phyloP scores from a whole-genome alignment of 2,888 invertebrate species.

The Cepaea hortensis region DNA sequence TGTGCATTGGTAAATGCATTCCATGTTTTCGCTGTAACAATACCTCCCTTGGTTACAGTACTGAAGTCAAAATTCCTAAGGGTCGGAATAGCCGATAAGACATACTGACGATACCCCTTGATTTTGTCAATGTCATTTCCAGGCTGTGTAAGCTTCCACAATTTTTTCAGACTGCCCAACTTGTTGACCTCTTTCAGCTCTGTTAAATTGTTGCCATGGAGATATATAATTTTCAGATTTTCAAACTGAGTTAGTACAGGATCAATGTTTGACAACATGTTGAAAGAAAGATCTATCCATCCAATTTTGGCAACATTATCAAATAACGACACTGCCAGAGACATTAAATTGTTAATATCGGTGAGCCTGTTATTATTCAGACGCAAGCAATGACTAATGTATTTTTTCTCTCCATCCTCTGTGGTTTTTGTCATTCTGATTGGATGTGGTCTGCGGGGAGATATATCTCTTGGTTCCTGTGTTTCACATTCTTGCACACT shows the following conservation, averaged over 20 bases:
- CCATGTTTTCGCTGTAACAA: slow-evolving; percentile 26
- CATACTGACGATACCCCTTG: slow-evolving; percentile 56
- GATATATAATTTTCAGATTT: slow-evolving; percentile 80
- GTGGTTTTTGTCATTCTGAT: slow-evolving; percentile 13
- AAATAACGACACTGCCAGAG: slow-evolving; percentile 51
- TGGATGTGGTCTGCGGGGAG: slow-evolving; percentile 52
- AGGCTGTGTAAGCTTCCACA: slow-evolving; percentile 80
- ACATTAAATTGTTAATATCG: slow-evolving; percentile 58
- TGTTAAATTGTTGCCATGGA: slow-evolving; percentile 81
- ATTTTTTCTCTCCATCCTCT: slow-evolving; percentile 33
- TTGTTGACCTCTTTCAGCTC: slow-evolving; percentile 79
- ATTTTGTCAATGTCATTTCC: slow-evolving; percentile 79
- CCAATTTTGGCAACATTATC: slow-evolving; percentile 61
- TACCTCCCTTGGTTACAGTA: slow-evolving; percentile 49
- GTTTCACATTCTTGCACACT: slow-evolving; percentile 58
- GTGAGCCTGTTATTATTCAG: slow-evolving; percentile 67
- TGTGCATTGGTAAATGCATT: slow-evolving; percentile 41
- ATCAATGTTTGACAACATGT: slow-evolving; percentile 68
- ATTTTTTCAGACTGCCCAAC: slow-evolving; percentile 76
- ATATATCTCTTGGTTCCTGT: slow-evolving; percentile 59
- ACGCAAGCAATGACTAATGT: slow-evolving; percentile 30
- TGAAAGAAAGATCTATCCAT: slow-evolving; percentile 75
- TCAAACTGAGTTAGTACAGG: slow-evolving; percentile 62
- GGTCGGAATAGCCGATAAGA: slow-evolving; percentile 44
- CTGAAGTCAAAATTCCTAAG: slow-evolving; percentile 52